phyloP scores from a whole-genome alignment of 2,888 invertebrate genomes.

The Ectobius pallidus region DNA sequence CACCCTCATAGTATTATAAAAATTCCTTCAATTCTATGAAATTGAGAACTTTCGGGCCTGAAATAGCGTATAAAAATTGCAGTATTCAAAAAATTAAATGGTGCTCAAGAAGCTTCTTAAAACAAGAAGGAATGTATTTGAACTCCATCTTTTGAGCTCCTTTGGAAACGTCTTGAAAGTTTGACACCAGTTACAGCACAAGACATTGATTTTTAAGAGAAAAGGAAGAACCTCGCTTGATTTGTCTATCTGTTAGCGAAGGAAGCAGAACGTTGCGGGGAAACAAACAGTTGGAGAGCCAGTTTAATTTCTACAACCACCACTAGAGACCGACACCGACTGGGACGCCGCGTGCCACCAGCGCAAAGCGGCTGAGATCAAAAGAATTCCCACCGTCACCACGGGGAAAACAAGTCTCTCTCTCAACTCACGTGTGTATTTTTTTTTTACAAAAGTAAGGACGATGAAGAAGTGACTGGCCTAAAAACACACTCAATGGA shows the following conservation, averaged over 20 bases:
- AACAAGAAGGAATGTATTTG: background rate
- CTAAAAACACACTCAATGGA: too few species aligned
- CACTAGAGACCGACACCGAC: slow-evolving; percentile 32
- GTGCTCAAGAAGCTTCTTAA: too few species aligned
- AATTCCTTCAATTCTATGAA: too few species aligned
- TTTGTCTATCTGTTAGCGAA: background rate
- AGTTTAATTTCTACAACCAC: slow-evolving; percentile 22
- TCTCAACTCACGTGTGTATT: background rate
- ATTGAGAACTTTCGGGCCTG: too few species aligned
- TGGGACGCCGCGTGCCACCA: slow-evolving; percentile 7
- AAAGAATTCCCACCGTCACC: background rate
- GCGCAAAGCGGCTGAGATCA: background rate
- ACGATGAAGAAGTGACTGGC: too few species aligned
- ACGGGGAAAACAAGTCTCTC: background rate
- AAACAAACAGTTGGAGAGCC: slow-evolving; percentile 11
- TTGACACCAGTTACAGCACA: slow-evolving; percentile 13
- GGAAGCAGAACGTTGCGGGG: background rate
- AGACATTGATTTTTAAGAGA: slow-evolving; percentile 15
- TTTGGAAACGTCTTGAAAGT: slow-evolving; percentile 25
- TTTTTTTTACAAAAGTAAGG: too few species aligned
- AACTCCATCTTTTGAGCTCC: slow-evolving; percentile 21
- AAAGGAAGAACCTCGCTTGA: slow-evolving; percentile 1
- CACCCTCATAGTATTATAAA: too few species aligned
- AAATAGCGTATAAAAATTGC: too few species aligned
- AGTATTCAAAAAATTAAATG: too few species aligned